Base-by-base conservation (phyloP, 2,113 vertebrate species). In the Tyto alba region DNA sequence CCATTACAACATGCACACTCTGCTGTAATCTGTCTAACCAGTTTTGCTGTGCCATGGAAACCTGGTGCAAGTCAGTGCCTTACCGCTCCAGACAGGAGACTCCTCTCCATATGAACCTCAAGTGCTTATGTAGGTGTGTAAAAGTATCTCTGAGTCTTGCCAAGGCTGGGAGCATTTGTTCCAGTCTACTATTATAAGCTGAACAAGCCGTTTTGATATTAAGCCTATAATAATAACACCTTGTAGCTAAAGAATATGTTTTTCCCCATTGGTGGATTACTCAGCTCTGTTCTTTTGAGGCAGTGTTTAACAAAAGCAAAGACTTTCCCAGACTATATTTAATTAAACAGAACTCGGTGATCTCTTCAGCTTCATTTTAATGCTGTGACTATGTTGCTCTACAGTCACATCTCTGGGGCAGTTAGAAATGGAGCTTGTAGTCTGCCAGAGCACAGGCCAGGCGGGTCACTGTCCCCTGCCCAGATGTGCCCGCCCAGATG, bases 161-260 rank as follows among this genome's bases (percentile, higher is more conserved):
- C 53, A 53, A 48, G 69, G 52, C 73, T 75, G 66, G 36, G 52
- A 90, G 56, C 64, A 10, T 89, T 92, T 84, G 41, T 64, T 94
- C 68, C 53, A 72, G 38, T 40, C 75, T 91, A 36, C 47, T 62
- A 13, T 47, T 76, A 34, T 73, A 78, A 77, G 25, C 55, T 60
- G 83, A 81, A 91, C 78, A 63, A 94, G 64, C 63, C 68, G 38
- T 92, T 96, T 89, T 92, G 95, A 90, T 92, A 92, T 89, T 84
- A 95, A 97, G 73, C 83, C 88, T 94, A 16, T 96, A 93, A 96
- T 95, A 94, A 92, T 96, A 96, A 72, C 80, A 89, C 85, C 78
- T 92, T 90, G 93, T 92, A 93, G 85, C 88, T 93, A 7, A 76
- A 93, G 93, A 81, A 52, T 59, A 12, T 94, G 40, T 43, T 93